Base-by-base conservation (phyloP, 2,797 vertebrate genomes). In the Melanotaenia maccullochi region DNA sequence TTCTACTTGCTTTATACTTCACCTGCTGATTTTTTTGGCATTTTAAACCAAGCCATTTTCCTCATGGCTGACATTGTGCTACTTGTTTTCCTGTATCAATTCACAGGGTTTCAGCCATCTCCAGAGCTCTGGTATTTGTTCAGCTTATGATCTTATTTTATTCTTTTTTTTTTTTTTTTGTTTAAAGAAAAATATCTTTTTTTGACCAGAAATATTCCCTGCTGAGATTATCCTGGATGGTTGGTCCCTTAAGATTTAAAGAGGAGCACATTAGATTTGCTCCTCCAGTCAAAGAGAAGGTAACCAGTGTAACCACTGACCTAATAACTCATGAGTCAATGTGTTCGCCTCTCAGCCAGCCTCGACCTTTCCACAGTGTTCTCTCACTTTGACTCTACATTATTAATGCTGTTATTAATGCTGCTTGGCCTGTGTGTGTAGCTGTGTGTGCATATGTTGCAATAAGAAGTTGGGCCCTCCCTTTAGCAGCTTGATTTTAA, bases 321-420 rank as follows among this genome's bases (percentile, higher is more conserved):
- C 83, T 83, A 75, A 78, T 87, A 73, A 75, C 71, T 87, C 73
- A 65, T 52, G 69, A 84, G 73, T 71, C 55, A 18, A 68, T 81
- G 42, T 86, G 74, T 79, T 78, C 42, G 25, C 79, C 87, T 89
- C 81, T 70, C 80, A 88, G 85, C 81, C 59, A 68, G 73, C 71
- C 38, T 55, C 60, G 69, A 91, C 90, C 89, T 90, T 90, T 89
- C 75, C 82, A 73, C 78, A 62, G 68, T 57, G 72, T 75, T 85
- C 85, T 73, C 75, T 77, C 74, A 82, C 74, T 87, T 66, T 63
- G 65, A 56, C 63, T 65, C 75, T 87, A 68, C 81, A 88, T 87
- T 84, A 90, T 90, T 87, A 83, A 89, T 86, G 82, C 69, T 56
- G 51, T 87, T 84, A 90, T 90, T 87, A 83, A 89, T 86, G 82